A percentile compares a stretch with the other conserved stretches of the same genome.
Conservation (phyloP, 1,140 invertebrate species). For the Trichonephila inaurata region DNA sequence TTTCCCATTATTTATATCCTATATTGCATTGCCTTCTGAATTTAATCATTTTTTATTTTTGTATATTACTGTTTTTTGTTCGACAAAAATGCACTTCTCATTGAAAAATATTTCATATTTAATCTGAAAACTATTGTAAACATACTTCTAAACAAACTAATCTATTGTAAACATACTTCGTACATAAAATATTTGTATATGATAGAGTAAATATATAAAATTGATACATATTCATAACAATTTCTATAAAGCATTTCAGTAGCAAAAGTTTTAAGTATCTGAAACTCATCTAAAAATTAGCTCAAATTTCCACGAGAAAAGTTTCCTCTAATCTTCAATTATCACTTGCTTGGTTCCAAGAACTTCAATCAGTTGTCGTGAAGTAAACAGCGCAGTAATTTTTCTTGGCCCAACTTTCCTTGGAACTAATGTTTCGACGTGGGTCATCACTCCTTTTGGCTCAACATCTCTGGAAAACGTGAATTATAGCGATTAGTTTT, state of each 20-base stretch:
- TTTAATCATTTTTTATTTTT: too few relatives aligned
- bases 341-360: constrained; percentile 84
- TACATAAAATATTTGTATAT: neutral
- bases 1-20: too few relatives aligned
- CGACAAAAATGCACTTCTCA: too few relatives aligned
- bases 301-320: neutral
- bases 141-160: neutral
- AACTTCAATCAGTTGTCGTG: constrained; percentile 90
- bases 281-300: neutral
- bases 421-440: constrained; percentile 87
- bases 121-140: neutral
- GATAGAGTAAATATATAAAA: neutral
- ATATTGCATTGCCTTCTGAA: too few relatives aligned
- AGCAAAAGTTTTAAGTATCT: neutral
- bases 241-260: neutral
- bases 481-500: neutral
- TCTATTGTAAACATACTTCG: neutral
- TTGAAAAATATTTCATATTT: constrained; percentile 5
- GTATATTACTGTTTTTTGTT: too few relatives aligned
- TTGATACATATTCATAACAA: neutral
- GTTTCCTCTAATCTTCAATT: constrained; percentile 56
- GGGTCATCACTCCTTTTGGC: constrained; percentile 85
- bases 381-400: constrained; percentile 90
- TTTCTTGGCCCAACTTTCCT: constrained; percentile 87
- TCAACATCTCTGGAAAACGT: constrained; percentile 83